Base-by-base conservation (phyloP, 1,140 invertebrate genomes). In the Drosophila rufa region DNA sequence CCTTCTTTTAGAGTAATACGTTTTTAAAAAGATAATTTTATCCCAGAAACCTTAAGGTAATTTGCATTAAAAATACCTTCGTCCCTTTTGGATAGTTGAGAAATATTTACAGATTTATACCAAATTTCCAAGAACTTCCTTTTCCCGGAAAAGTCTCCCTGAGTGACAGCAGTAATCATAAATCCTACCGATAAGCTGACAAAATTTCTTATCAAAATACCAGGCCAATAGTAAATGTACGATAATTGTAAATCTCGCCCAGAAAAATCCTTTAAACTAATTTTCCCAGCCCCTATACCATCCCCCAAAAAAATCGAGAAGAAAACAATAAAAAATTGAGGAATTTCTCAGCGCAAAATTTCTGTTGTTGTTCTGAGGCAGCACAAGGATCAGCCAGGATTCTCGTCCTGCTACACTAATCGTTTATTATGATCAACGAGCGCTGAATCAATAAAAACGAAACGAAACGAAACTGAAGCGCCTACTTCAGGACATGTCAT, bases 351-450 rank as follows among this genome's bases (percentile, higher is more conserved):
- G 71, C 66, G 62, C 62, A 79, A 82, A 79, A 70, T 56, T 68
- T 48, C 19, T 22, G 45, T 15, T 36, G 2, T 33, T 33, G 8
- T 33, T 33, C 33, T 9, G 33, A 33, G 11, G 2, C 50, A 36
- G 50, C 50, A 11, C 27, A 48, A 82, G 43, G 85, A 84, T 84
- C 81, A 75, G 85, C 85, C 68, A 85, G 85, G 85, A 79, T 89
- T 67, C 67, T 56, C 25, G 42, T 30, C 38, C 38, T 36, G 50
- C 65, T 73, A 43, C 47, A 90, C 81, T 89, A 90, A 89, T 89
- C 85, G 81, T 89, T 90, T 89, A 90, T 89, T 89, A 74, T 90
- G 81, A 89, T 89, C 85, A 89, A 90, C 85, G 85, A 85, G 79
- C 85, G 79, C 85, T 89, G 85, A 79, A 90, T 89, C 85, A 89